phyloP scores from a whole-genome alignment of 2,888 invertebrate species.

The Tinea pellionella region DNA sequence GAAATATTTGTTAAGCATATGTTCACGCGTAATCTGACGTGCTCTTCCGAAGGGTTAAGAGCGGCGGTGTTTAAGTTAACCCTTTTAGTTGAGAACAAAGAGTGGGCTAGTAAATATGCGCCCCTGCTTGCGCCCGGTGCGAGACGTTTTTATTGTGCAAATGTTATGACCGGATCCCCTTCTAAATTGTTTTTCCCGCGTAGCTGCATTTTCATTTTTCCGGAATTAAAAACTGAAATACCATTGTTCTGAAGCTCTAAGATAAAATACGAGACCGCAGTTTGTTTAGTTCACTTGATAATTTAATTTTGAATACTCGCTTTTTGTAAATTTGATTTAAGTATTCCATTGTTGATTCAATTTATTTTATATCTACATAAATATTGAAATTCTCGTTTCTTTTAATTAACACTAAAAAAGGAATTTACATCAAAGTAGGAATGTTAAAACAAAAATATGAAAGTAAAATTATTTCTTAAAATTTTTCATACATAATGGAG shows the following conservation, averaged over 20 bases:
- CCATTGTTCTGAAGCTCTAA: slow-evolving; percentile 15
- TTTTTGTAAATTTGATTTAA: neutral
- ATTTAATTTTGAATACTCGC: slow-evolving; percentile 6
- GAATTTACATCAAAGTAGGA: neutral
- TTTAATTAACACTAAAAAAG: too few relatives aligned
- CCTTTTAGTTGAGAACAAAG: slow-evolving; percentile 50
- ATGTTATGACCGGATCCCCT: slow-evolving; percentile 30
- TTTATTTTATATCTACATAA: too few relatives aligned
- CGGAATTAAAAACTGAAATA: slow-evolving; percentile 5
- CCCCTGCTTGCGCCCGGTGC: slow-evolving; percentile 21
- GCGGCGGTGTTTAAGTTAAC: slow-evolving; percentile 42
- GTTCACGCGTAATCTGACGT: slow-evolving; percentile 27
- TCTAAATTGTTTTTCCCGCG: slow-evolving; percentile 25
- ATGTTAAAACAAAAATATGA: neutral
- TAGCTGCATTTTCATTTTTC: neutral
- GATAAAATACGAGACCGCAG: slow-evolving; percentile 13
- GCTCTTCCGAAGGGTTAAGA: slow-evolving; percentile 25
- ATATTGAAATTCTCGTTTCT: too few relatives aligned
- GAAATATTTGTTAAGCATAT: slow-evolving; percentile 33
- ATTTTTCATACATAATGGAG: neutral
- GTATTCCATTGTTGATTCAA: too few relatives aligned
- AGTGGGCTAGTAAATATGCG: slow-evolving; percentile 32
- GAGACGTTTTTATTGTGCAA: slow-evolving; percentile 31
- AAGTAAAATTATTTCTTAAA: neutral
- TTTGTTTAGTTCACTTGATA: slow-evolving; percentile 7